A percentile compares a stretch with the other conserved stretches of the same genome.
Evolutionary conservation across 2,888 invertebrate genomes (phyloP).

Genomic region (Drosophila maculinotata): DNA sequence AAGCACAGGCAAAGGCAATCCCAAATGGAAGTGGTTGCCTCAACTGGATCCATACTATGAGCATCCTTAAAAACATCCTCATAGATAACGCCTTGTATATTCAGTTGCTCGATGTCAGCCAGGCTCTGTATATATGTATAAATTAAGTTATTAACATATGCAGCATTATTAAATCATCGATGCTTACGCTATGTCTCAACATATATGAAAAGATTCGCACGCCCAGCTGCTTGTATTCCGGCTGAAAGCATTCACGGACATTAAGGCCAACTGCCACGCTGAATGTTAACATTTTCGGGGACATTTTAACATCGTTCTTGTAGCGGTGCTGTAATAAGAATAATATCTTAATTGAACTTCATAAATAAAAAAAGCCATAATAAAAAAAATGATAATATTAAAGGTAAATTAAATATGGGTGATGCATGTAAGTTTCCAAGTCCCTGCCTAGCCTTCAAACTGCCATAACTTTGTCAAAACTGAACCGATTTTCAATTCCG

Average conservation of each 20-base stretch:
- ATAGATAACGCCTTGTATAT: constrained; percentile 82
- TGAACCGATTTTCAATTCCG: too few relatives aligned
- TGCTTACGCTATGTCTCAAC: constrained; percentile 72
- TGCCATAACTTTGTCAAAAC: too few relatives aligned
- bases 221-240: constrained; percentile 78
- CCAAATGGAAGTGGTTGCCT: constrained; percentile 72
- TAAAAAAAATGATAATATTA: too few relatives aligned
- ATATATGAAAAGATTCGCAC: constrained; percentile 75
- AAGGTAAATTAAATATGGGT: too few relatives aligned
- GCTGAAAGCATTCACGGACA: constrained; percentile 77
- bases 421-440: too few relatives aligned
- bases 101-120: constrained; percentile 71
- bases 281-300: constrained; percentile 69
- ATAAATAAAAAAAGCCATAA: too few relatives aligned
- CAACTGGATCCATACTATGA: constrained; percentile 65
- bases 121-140: constrained; percentile 51
- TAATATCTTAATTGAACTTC: too few relatives aligned
- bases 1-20: constrained; percentile 81
- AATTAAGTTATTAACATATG: neutral
- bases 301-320: constrained; percentile 40
- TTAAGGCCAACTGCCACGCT: constrained; percentile 81
- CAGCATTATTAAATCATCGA: neutral
- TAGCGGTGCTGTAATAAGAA: constrained; percentile 49
- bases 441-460: too few relatives aligned
- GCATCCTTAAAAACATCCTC: constrained; percentile 78